Evolutionary conservation across 2,113 vertebrate genomes (phyloP), one percentile per base, ranked within the genome.

Genomic region (Triplophysa rosa): DNA sequence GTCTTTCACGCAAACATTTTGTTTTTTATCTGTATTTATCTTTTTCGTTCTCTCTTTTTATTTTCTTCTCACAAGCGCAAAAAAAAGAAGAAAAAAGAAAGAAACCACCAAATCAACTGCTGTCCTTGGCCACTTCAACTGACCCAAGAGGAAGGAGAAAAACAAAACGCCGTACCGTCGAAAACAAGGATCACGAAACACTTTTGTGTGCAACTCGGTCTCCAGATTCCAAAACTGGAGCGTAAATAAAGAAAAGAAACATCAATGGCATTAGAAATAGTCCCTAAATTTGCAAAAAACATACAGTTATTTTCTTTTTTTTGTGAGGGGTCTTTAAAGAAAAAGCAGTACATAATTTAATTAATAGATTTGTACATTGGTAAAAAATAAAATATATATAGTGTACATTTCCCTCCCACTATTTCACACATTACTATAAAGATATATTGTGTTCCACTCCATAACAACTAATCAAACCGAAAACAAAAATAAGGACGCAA

Each of bases 371-470:
- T 91, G 87, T 93, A 93, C 90, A 92, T 91, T 92, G 91, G 88
- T 91, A 92, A 91, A 93, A 94, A 92, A 92, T 90, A 91, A 92
- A 90, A 92, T 89, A 91, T 91, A 91, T 92, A 90, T 90, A 86
- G 72, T 82, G 72, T 89, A 87, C 78, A 87, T 90, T 86, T 89
- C 84, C 82, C 85, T 21, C 88, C 86, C 85, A 87, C 88, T 81
- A 83, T 86, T 88, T 92, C 86, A 92, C 90, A 93, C 87, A 81
- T 93, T 91, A 92, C 92, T 93, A 91, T 88, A 92, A 93, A 92
- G 91, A 91, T 90, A 90, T 90, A 91, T 89, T 33, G 87, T 87
- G 89, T 90, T 91, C 83, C 91, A 93, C 92, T 92, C 90, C 90
- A 91, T 92, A 89, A 94, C 91, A 91, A 93, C 90, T 90, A 91